Evolutionary conservation across 2,888 invertebrate genomes (phyloP), one percentile per base, ranked within the genome.

Genomic region (Acrocera orbiculus): DNA sequence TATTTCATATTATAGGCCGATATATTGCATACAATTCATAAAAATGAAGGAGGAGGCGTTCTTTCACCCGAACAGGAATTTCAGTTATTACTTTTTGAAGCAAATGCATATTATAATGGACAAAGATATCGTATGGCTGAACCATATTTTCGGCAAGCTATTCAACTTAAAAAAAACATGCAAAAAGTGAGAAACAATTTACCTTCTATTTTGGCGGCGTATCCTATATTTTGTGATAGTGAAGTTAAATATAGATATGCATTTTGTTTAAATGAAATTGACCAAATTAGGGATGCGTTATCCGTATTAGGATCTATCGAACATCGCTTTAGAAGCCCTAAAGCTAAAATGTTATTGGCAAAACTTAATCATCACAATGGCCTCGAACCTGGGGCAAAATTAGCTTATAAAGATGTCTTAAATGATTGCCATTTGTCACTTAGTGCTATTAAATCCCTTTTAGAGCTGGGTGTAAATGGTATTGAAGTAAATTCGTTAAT

Each of bases 381-480:
- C 9, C 71, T 72, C 61, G 76, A 77, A 44, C 57, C 75, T 32
- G 73, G 76, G 11, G 81, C 81, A 1, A 70, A 76, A 31, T 66
- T 73, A 3, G 73, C 76, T 19, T 85, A 76, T 51, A 82, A 79
- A 52, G 83, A 83, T 60, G 80, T 83, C 8, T 51, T 86, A 30
- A 66, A 73, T 42, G 75, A 75, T 46, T 75, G 74, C 49, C 82
- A 83, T 1, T 59, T 81, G 51, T 76, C 82, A 0, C 47, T 85
- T 36, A 78, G 78, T 46, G 78, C 81, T 5, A 74, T 77, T 3
- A 73, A 76, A 51, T 73, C 74, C 36, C 60, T 85, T 15, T 56
- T 85, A 31, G 67, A 71, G 39, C 55, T 85, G 28, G 80, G 80
- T 2, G 67, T 74, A 11, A 70, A 76, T 54, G 78, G 77, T 11